These are phyloP conservation scores for Clarias gariepinus DNA, from an alignment of 2,113 vertebrate species.

Conservation along the genomic window DNA sequence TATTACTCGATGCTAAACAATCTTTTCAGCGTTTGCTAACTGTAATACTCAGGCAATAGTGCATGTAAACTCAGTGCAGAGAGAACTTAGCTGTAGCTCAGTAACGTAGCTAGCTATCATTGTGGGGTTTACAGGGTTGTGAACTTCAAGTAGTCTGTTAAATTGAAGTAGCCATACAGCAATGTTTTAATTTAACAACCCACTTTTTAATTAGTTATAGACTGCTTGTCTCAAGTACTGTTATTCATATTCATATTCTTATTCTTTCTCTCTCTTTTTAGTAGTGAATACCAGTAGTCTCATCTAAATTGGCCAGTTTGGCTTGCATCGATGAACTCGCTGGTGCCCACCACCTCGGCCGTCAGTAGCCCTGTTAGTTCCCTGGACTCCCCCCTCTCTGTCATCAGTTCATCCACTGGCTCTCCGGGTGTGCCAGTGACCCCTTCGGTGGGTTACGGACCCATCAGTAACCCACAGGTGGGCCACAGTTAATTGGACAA, in stretches of 20 bases:
- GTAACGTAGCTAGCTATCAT: background rate
- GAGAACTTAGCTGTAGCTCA: background rate
- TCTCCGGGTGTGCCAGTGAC: slow-evolving; percentile 80
- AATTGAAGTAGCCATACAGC: background rate
- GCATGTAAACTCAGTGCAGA: background rate
- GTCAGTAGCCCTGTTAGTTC: slow-evolving; percentile 78
- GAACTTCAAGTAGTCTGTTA: background rate
- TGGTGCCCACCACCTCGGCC: slow-evolving; percentile 77
- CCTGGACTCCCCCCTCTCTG: slow-evolving; percentile 83
- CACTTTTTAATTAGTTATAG: background rate
- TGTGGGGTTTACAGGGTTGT: background rate
- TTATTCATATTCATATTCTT: background rate
- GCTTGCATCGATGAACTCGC: slow-evolving; percentile 72
- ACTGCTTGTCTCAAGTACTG: background rate
- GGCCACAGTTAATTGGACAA: slow-evolving; percentile 20
- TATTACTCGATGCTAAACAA: background rate
- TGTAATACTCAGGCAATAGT: background rate
- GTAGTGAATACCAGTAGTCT: slow-evolving; percentile 70
- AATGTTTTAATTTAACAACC: background rate
- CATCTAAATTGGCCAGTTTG: slow-evolving; percentile 59
- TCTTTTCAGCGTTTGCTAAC: background rate
- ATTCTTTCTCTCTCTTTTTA: slow-evolving; percentile 55
- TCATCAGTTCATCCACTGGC: slow-evolving; percentile 84
- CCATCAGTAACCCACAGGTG: slow-evolving; percentile 86
- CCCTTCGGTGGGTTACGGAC: slow-evolving; percentile 83